phyloP scores from a whole-genome alignment of 1,140 invertebrate species.

The Copidosoma floridanum region DNA sequence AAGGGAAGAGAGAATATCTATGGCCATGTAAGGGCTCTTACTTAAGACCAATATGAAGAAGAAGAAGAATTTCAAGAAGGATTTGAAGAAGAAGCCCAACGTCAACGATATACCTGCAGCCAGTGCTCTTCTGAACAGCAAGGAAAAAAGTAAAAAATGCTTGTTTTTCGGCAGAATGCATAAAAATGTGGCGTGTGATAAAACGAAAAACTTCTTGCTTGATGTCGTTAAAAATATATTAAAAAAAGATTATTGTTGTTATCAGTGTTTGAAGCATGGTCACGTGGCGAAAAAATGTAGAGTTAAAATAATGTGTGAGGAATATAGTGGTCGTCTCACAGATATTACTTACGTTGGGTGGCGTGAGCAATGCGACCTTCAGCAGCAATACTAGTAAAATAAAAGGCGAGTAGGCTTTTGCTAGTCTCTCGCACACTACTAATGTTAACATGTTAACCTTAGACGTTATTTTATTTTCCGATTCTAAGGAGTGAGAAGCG shows the following conservation, averaged over 20 bases:
- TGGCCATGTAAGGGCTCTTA: conserved; percentile 27
- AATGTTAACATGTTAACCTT: conserved; percentile 26
- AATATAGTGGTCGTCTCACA: too few species aligned
- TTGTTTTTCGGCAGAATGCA: conserved; percentile 1
- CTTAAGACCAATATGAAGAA: too few species aligned
- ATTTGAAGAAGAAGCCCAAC: background rate
- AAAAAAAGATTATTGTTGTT: conserved; percentile 22
- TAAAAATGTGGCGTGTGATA: background rate
- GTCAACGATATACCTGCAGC: conserved; percentile 18
- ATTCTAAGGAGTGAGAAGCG: background rate
- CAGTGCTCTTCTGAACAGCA: background rate
- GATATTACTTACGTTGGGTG: too few species aligned
- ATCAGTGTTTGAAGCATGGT: conserved; percentile 21
- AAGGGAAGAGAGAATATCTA: conserved; percentile 32
- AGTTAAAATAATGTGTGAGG: conserved; percentile 8
- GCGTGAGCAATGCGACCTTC: too few species aligned
- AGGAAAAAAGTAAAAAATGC: conserved; percentile 2
- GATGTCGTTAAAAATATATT: background rate
- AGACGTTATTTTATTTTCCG: conserved; percentile 4
- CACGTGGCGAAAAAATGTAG: conserved; percentile 21
- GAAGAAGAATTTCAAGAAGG: background rate
- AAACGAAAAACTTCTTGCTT: background rate
- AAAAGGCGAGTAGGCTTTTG: conserved; percentile 2
- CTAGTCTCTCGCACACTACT: conserved; percentile 5
- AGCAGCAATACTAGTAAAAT: too few species aligned